phyloP scores from a whole-genome alignment of 2,113 vertebrate species.

The Oncorhynchus nerka region DNA sequence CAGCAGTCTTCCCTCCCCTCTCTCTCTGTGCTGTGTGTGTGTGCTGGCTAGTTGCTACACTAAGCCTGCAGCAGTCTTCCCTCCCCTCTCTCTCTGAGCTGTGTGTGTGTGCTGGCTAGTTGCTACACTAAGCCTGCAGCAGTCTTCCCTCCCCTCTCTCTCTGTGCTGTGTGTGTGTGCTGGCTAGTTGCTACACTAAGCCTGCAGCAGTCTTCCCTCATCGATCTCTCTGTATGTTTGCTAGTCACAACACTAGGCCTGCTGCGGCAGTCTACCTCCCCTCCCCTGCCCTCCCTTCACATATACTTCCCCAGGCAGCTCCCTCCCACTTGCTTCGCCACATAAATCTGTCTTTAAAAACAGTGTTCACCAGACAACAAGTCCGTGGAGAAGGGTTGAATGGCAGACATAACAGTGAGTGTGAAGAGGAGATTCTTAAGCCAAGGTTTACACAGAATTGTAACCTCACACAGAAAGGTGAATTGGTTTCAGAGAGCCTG shows the following conservation, averaged over 20 bases:
- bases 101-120: too few species aligned
- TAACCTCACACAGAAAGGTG: not conserved
- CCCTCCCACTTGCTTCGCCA: slow-evolving; percentile 41
- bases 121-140: too few species aligned
- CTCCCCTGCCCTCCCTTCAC: slow-evolving; percentile 20
- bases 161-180: too few species aligned
- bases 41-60: too few species aligned
- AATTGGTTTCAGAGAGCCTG: not conserved
- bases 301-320: slow-evolving; percentile 17
- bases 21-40: too few species aligned
- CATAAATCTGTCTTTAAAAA: slow-evolving; percentile 46
- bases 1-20: too few species aligned
- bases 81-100: too few species aligned
- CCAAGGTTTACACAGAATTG: not conserved
- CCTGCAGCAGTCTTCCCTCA: too few species aligned
- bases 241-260: slow-evolving; percentile 25
- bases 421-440: not conserved
- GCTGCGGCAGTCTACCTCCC: slow-evolving; percentile 25
- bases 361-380: slow-evolving; percentile 15
- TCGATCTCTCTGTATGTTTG: not conserved
- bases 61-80: too few species aligned
- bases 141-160: too few species aligned
- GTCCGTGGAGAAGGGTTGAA: not conserved
- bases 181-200: too few species aligned
- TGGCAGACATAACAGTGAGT: not conserved